These are phyloP conservation scores for Bellardia bayeri DNA, from an alignment of 2,888 invertebrate species.

Conservation along the genomic window DNA sequence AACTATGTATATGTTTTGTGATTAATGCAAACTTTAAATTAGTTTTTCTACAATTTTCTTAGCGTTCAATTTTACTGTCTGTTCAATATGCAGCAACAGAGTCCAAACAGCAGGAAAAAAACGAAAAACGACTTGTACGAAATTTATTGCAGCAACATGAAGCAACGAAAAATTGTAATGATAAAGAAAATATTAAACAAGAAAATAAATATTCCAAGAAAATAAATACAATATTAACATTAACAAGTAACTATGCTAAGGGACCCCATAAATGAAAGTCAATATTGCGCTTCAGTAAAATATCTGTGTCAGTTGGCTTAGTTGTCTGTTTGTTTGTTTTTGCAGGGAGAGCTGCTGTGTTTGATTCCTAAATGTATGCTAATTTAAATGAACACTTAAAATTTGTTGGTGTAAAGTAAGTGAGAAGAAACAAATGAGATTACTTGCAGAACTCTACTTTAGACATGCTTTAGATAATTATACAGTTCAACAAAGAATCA, in stretches of 20 bases:
- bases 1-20: constrained; percentile 42
- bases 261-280: constrained; percentile 9
- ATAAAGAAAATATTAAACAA: constrained; percentile 51
- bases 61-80: constrained; percentile 45
- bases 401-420: neutral
- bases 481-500: too few relatives aligned
- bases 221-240: constrained; percentile 46
- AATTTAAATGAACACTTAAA: constrained; percentile 67
- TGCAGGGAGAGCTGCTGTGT: constrained; percentile 4
- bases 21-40: constrained; percentile 77
- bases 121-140: neutral
- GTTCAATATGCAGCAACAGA: constrained; percentile 43
- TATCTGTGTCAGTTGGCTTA: constrained; percentile 22
- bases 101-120: neutral
- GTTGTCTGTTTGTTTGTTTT: constrained; percentile 21
- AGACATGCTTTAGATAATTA: too few relatives aligned
- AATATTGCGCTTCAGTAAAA: neutral
- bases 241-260: constrained; percentile 3
- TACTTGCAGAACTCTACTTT: too few relatives aligned
- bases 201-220: constrained; percentile 60
- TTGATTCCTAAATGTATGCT: constrained; percentile 68
- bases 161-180: constrained; percentile 43
- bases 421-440: neutral
- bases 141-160: constrained; percentile 4
- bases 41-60: constrained; percentile 71